Base-by-base conservation (phyloP, 35 echinoderm and acorn worm genomes). In the Chiridota heheva region DNA sequence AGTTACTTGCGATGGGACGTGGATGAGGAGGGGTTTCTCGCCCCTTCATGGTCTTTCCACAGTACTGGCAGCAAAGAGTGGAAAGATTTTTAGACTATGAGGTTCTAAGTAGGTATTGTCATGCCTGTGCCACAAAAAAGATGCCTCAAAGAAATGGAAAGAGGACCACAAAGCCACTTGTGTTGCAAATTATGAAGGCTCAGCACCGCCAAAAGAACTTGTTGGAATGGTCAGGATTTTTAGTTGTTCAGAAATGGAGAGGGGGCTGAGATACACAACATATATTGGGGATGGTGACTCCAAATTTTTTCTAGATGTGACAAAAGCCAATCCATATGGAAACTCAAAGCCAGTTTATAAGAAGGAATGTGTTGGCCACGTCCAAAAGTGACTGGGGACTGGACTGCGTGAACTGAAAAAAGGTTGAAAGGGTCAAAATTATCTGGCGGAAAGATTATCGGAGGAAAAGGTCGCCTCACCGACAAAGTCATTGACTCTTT, bases 251-350 rank as follows among this genome's bases (percentile, higher is more conserved):
- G 37, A 72, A 24, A 42, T 47, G 32, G 61, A 81, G 4, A 64
- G 16, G 18, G 60, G 60, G 0, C 42, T 66, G 17, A 34, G 44
- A 1, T 81, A 81, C 26, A 81, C 61, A 12, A 66, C 38, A 4
- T 81, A 65, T 22, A 66, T 81, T 22, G 78, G 78, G 8, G 78
- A 82, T 63, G 80, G 80, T 7, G 80, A 82, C 32, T 69, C 61
- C 24, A 56, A 67, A 51, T 33, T 44, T 2, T 82, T 69, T 42
- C 8, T 56, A 20, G 42, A 66, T 17, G 80, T 82, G 1, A 0
- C 10, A 5, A 20, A 6, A 2, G 12, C 25, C 5, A 68, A 82
- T 1, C 80, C 80, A 35, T 82, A 82, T 69, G 82, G 68, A 8
- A n/a, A 12, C 13, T 27, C 2, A 8, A 31, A 49, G 0, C 27